Base-by-base conservation (phyloP, 2,797 vertebrate genomes). In the Labeo calbasu region DNA sequence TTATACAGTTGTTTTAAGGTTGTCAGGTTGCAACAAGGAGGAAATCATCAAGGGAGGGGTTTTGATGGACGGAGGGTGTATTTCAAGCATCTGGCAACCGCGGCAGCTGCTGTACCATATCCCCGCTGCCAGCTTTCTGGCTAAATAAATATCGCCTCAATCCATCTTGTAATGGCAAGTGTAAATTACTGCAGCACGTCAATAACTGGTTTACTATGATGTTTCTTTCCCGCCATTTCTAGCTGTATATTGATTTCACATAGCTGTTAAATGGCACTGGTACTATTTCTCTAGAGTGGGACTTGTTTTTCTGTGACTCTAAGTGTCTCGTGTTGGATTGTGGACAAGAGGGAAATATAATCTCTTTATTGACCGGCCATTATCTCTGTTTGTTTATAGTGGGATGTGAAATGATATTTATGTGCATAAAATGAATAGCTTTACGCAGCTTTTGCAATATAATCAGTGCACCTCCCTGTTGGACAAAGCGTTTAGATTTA, bases 101-200 rank as follows among this genome's bases (percentile, higher is more conserved):
- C 89, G 92, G 91, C 92, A 96, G 92, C 94, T 96, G 94, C 94
- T 84, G 92, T 93, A 93, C 92, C 92, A 88, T 94, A 89, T 93
- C 93, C 89, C 86, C 81, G 87, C 90, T 88, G 89, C 92, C 92
- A 95, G 91, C 94, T 95, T 94, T 94, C 92, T 91, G 88, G 92
- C 94, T 94, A 94, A 96, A 96, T 96, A 95, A 96, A 96, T 95
- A 94, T 94, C 93, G 91, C 93, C 91, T 91, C 93, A 94, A 96
- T 96, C 93, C 95, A 92, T 97, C 95, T 95, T 95, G 95, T 93
- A 93, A 89, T 92, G 92, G 93, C 93, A 95, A 92, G 93, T 95
- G 91, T 94, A 96, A 97, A 96, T 96, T 91, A 95, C 92, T 96
- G 95, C 91, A 95, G 89, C 92, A 94, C 91, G 91, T 95, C 93